Evolutionary conservation across 2,113 vertebrate species (phyloP).

Genomic region (Anarrhichthys ocellatus): DNA sequence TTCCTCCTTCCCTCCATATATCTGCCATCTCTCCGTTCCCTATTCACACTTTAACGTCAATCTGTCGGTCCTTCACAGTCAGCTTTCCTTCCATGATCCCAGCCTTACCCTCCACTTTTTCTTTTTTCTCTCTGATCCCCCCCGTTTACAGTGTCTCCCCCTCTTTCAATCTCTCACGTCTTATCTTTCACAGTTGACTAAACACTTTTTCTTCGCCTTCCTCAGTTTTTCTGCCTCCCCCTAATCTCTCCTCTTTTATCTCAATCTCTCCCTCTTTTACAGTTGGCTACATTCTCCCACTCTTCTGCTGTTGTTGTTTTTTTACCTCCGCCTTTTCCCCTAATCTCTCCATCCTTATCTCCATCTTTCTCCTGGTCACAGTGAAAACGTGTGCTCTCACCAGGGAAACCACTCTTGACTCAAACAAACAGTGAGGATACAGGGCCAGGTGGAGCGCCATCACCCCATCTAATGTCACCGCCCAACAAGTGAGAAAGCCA

Average conservation of each 20-base stretch:
- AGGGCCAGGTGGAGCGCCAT: slow-evolving; percentile 58
- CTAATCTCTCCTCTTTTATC: slow-evolving; percentile 75
- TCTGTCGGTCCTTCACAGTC: slow-evolving; percentile 57
- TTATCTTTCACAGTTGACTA: slow-evolving; percentile 78
- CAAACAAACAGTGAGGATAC: slow-evolving; percentile 65
- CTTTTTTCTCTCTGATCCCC: slow-evolving; percentile 53
- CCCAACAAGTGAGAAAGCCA: slow-evolving; percentile 11
- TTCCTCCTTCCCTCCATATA: slow-evolving; percentile 31
- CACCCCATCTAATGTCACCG: neutral
- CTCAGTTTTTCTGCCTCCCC: slow-evolving; percentile 47
- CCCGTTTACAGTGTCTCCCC: slow-evolving; percentile 19
- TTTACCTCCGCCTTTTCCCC: slow-evolving; percentile 8
- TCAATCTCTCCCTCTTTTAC: slow-evolving; percentile 68
- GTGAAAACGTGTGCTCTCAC: slow-evolving; percentile 72
- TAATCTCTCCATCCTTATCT: slow-evolving; percentile 76
- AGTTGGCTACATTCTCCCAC: slow-evolving; percentile 61
- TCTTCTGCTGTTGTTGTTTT: slow-evolving; percentile 17
- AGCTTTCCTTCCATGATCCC: slow-evolving; percentile 50
- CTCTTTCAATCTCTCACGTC: slow-evolving; percentile 43
- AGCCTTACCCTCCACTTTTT: slow-evolving; percentile 49
- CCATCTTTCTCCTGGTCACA: slow-evolving; percentile 69
- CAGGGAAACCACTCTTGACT: slow-evolving; percentile 55
- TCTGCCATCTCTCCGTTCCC: slow-evolving; percentile 43
- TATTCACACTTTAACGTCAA: slow-evolving; percentile 39
- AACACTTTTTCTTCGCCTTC: slow-evolving; percentile 68